These are phyloP conservation scores for Typhlomys cinereus DNA, from an alignment of 2,113 vertebrate species.

Conservation along the genomic window DNA sequence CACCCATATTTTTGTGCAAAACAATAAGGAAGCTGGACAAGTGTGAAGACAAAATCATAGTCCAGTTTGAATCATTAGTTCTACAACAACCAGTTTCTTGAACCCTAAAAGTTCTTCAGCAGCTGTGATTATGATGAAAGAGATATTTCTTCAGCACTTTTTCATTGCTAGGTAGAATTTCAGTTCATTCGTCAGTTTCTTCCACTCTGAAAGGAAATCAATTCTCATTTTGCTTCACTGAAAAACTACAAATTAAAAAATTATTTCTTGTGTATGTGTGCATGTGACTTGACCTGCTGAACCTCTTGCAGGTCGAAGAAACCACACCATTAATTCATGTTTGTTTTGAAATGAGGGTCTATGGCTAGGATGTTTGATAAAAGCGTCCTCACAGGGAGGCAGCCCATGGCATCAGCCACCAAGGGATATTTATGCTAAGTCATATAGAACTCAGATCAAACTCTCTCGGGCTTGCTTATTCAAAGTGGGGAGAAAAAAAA, in stretches of 20 bases:
- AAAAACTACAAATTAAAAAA: background rate
- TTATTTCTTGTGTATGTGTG: too few species aligned
- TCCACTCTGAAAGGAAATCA: background rate
- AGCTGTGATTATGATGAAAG: background rate
- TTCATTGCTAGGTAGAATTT: background rate
- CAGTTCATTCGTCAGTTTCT: background rate
- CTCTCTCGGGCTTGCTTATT: background rate
- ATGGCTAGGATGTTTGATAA: background rate
- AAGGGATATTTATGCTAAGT: background rate
- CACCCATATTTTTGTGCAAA: background rate
- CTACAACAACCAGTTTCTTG: background rate
- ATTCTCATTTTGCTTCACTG: background rate
- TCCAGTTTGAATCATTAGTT: background rate
- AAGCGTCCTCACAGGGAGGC: background rate
- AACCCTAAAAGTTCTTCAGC: slow-evolving; percentile 10
- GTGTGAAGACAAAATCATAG: background rate
- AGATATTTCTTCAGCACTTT: background rate
- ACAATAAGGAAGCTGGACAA: background rate
- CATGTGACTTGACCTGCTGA: too few species aligned
- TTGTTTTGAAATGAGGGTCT: background rate
- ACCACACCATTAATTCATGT: too few species aligned
- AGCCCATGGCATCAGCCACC: background rate
- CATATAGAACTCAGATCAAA: background rate
- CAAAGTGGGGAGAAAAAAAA: background rate
- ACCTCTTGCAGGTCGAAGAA: too few species aligned